Evolutionary conservation across 2,888 invertebrate genomes (phyloP).

Genomic region (Macaria notata): DNA sequence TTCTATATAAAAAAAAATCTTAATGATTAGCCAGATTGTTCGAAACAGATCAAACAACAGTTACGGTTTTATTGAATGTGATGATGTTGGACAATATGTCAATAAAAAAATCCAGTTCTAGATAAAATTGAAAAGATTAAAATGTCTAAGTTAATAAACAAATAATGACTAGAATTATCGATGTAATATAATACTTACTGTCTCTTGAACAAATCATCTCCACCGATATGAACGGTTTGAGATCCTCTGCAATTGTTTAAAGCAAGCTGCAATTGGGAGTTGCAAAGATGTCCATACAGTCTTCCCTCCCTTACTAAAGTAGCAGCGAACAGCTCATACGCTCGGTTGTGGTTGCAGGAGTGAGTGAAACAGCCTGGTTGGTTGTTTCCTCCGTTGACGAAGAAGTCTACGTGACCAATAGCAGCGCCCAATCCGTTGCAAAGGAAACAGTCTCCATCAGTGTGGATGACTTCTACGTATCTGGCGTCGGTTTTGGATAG

Average conservation of each 20-base stretch:
- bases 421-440: slow-evolving; percentile 86
- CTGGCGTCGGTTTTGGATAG: slow-evolving; percentile 47
- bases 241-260: slow-evolving; percentile 48
- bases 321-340: slow-evolving; percentile 54
- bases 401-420: slow-evolving; percentile 93
- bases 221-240: slow-evolving; percentile 45
- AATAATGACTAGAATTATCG: too few species aligned
- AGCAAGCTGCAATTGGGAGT: slow-evolving; percentile 36
- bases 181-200: slow-evolving; percentile 40
- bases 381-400: slow-evolving; percentile 91
- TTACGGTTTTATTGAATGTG: too few species aligned
- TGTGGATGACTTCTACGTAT: slow-evolving; percentile 66
- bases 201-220: slow-evolving; percentile 41
- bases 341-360: slow-evolving; percentile 53
- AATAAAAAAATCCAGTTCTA: too few species aligned
- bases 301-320: slow-evolving; percentile 38
- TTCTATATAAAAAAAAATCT: too few species aligned
- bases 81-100: too few species aligned
- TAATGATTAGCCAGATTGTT: too few species aligned
- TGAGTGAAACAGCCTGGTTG: slow-evolving; percentile 71
- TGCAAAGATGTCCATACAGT: slow-evolving; percentile 48
- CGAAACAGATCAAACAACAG: too few species aligned
- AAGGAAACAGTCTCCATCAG: slow-evolving; percentile 48
- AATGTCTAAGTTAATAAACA: too few species aligned
- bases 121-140: too few species aligned